Evolutionary conservation across 2,113 vertebrate genomes (phyloP), one percentile per base, ranked within the genome.

Genomic region (Lepus europaeus): DNA sequence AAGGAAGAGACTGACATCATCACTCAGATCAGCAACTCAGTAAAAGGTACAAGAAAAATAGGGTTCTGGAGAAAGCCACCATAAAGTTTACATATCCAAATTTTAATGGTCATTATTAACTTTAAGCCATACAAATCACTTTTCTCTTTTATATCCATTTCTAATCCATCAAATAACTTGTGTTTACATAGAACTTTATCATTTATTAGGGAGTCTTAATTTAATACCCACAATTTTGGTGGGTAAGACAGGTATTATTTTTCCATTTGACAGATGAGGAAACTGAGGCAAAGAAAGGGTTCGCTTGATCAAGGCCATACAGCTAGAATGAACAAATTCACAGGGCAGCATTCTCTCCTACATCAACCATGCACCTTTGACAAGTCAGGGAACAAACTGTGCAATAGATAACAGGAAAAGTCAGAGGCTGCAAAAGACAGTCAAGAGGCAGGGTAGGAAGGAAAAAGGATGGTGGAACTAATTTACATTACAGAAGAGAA

Each of bases 181-280:
- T 86, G 66, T 94, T 94, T 94, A 93, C 61, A 84, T 14, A 91
- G 23, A 94, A 69, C 27, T 79, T 74, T 53, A 80, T 84, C 27
- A 64, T 69, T 70, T 89, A 93, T 45, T 84, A 80, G 6, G n/a
- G 22, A 25, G 16, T 89, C 93, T 83, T 72, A 82, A 76, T 64
- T 91, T 79, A 82, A 86, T 74, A 25, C 7, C 68, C 77, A 39
- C 45, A 66, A 63, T 27, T 70, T 92, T 36, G 53, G 3, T 80
- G 16, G 39, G 20, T 49, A 85, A 90, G 31, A 51, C 20, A 80
- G 39, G 49, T 53, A 1, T 20, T 87, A 5, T 81, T 94, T 68
- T 92, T 66, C 64, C 29, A 10, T 69, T 6, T 83, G 33, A 53
- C 36, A 95, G 33, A 31, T 29, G 6, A 87, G 20, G 56, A 88